A percentile compares a stretch with the other conserved stretches of the same genome.
These are phyloP conservation scores for Aplysia californica DNA, from an alignment of 1,140 invertebrate species.

Conservation along the genomic window DNA sequence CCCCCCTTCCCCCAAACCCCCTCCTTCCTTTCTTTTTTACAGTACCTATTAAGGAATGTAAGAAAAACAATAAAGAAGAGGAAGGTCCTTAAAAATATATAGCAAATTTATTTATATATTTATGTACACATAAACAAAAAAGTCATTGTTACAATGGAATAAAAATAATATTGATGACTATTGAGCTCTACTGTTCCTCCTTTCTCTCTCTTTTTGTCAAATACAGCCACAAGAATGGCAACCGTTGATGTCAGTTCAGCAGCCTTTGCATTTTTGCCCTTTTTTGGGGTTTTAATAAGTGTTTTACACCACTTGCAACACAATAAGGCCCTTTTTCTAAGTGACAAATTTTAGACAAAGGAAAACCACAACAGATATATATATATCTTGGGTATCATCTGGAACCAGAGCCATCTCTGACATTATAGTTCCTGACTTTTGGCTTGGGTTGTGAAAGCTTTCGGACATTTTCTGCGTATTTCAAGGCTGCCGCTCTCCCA, in stretches of 20 bases:
- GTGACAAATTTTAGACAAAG: background rate
- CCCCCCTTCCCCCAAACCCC: too few relatives aligned
- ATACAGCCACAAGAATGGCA: background rate
- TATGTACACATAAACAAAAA: too few relatives aligned
- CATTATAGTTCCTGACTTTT: constrained; percentile 26
- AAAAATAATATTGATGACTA: too few relatives aligned
- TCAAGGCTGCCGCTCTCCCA: background rate
- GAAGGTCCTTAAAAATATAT: too few relatives aligned
- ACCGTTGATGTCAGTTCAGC: background rate
- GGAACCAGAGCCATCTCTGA: constrained; percentile 9
- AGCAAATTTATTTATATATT: too few relatives aligned
- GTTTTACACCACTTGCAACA: background rate
- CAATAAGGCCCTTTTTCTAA: background rate
- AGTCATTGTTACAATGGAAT: too few relatives aligned
- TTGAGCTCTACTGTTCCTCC: too few relatives aligned
- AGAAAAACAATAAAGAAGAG: too few relatives aligned
- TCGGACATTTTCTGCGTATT: background rate
- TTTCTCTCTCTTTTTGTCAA: background rate
- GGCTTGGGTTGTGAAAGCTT: background rate
- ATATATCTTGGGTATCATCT: background rate
- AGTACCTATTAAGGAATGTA: too few relatives aligned
- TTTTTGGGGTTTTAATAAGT: background rate
- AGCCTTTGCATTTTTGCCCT: background rate
- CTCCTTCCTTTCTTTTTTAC: too few relatives aligned
- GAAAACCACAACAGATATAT: background rate